Percentiles rank a stretch among this genome's conserved stretches.
Conservation (phyloP, 2,113 vertebrate species). For the Otolemur garnettii region DNA sequence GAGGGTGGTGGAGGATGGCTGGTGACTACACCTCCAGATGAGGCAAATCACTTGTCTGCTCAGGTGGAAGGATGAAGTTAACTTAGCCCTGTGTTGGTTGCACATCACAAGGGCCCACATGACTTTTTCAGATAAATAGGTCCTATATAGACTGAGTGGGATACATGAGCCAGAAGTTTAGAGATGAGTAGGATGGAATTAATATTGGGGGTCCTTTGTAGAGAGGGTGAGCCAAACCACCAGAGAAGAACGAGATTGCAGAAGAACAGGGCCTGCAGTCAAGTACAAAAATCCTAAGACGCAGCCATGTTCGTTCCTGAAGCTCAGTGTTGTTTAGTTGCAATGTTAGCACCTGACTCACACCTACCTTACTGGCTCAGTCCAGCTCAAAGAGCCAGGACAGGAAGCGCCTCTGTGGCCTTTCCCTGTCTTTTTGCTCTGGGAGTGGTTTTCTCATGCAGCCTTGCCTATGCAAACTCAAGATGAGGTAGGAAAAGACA, state of each 20-base stretch:
- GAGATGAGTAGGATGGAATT: not conserved
- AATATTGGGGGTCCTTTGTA: not conserved
- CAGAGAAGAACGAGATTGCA: not conserved
- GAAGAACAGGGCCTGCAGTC: not conserved
- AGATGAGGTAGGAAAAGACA: not conserved
- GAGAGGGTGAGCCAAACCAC: not conserved
- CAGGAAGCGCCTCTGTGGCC: not conserved
- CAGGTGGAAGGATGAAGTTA: not conserved
- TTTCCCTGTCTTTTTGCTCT: not conserved
- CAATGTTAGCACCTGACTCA: not conserved
- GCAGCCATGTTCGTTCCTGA: not conserved
- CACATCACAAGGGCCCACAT: accelerated
- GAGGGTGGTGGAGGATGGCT: not conserved
- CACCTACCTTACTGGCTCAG: not conserved
- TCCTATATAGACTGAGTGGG: not conserved
- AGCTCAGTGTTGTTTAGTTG: not conserved
- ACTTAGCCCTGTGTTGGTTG: too few relatives aligned
- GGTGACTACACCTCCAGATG: not conserved
- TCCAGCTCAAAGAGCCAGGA: not conserved
- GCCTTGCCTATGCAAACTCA: not conserved
- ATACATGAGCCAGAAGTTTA: not conserved
- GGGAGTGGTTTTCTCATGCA: not conserved
- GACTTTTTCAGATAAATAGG: not conserved
- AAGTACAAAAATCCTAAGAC: not conserved
- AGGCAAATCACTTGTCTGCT: not conserved